phyloP scores from a whole-genome alignment of 2,113 vertebrate species.

The Vidua chalybeata region DNA sequence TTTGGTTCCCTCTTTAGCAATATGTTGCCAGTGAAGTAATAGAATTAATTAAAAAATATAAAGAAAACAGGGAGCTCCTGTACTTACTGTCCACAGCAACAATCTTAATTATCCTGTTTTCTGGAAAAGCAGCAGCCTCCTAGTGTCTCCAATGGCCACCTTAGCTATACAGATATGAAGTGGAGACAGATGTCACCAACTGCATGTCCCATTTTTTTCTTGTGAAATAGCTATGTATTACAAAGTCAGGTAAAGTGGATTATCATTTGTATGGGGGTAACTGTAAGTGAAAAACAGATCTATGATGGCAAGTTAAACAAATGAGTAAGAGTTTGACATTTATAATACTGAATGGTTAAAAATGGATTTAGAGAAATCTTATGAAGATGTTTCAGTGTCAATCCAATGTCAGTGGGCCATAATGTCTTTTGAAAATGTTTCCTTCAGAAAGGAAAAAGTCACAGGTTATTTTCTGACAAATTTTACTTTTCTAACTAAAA shows the following conservation, averaged over 20 bases:
- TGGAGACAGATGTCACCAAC: not conserved
- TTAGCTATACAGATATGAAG: not conserved
- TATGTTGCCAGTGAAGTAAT: not conserved
- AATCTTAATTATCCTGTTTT: not conserved
- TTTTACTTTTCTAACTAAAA: not conserved
- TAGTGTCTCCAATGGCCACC: not conserved
- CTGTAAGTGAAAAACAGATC: not conserved
- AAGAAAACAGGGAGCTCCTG: not conserved
- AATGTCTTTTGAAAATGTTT: not conserved
- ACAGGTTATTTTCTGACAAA: not conserved
- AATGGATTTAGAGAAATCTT: not conserved
- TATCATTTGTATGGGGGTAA: not conserved
- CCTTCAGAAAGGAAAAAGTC: not conserved
- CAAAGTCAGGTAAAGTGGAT: not conserved
- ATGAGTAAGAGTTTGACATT: not conserved
- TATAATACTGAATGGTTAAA: not conserved
- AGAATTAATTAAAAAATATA: not conserved
- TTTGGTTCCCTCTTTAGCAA: not conserved
- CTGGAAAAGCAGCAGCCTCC: not conserved
- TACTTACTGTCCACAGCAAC: not conserved
- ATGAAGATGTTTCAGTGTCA: not conserved
- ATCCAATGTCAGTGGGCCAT: not conserved
- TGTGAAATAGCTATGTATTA: not conserved
- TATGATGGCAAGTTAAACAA: not conserved
- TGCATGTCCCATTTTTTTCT: not conserved